Evolutionary conservation across 2,113 vertebrate genomes (phyloP).

Genomic region (Lontra canadensis): DNA sequence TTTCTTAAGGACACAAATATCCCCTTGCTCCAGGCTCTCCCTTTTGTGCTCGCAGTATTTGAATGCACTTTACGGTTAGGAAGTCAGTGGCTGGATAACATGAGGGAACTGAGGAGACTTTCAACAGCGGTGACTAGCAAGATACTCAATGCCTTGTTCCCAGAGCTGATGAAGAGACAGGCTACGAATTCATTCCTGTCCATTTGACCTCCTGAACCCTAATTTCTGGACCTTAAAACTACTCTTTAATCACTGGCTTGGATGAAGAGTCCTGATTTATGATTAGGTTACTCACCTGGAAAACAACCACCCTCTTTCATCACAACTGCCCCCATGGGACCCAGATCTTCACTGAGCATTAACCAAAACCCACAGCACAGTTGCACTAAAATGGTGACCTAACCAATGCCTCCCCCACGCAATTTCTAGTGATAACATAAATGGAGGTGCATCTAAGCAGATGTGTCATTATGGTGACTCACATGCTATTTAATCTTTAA

Average conservation of each 20-base stretch:
- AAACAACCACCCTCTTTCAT: constrained; percentile 73
- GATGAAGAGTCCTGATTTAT: constrained; percentile 50
- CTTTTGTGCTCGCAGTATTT: constrained; percentile 69
- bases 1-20: background rate
- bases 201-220: background rate
- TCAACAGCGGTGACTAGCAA: constrained; percentile 32
- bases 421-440: constrained; percentile 48
- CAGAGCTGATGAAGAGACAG: constrained; percentile 17
- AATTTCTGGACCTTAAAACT: constrained; percentile 42
- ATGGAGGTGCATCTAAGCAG: constrained; percentile 48
- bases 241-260: constrained; percentile 25
- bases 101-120: constrained; percentile 14
- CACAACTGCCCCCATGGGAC: constrained; percentile 65
- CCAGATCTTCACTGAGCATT: constrained; percentile 50
- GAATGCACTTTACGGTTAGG: constrained; percentile 62
- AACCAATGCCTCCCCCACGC: background rate
- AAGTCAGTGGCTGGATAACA: constrained; percentile 61
- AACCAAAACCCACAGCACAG: constrained; percentile 46
- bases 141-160: background rate
- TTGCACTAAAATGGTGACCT: constrained; percentile 58
- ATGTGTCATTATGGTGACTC: constrained; percentile 47
- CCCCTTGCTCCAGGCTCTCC: background rate
- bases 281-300: constrained; percentile 57
- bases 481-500: constrained; percentile 56
- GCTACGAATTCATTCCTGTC: background rate